Evolutionary conservation across 1,140 invertebrate genomes (phyloP).

Genomic region (Aphis gossypii): DNA sequence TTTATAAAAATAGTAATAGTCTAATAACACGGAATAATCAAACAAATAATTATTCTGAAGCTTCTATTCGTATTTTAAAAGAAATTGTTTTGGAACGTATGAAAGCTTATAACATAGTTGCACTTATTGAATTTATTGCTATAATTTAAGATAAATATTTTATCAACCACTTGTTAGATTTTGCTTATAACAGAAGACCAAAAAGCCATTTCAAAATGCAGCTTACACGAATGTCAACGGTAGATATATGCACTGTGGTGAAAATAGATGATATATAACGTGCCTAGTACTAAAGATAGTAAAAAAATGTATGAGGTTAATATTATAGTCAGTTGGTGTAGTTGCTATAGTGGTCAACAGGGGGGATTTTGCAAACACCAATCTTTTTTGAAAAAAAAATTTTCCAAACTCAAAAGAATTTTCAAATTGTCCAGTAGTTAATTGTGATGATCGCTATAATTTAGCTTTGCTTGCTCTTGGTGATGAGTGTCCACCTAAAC

Average conservation of each 20-base stretch:
- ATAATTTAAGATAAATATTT: slow-evolving; percentile 16
- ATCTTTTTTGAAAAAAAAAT: slow-evolving; percentile 1
- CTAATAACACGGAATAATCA: slow-evolving; percentile 4
- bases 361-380: slow-evolving; percentile 29
- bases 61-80: slow-evolving; percentile 33
- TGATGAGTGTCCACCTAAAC: not conserved
- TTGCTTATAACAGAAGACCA: slow-evolving; percentile 25
- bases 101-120: slow-evolving; percentile 41
- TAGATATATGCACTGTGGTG: not conserved
- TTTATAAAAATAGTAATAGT: slow-evolving; percentile 13
- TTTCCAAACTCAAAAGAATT: not conserved
- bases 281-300: not conserved
- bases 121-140: no score
- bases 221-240: not conserved
- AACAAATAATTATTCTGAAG: slow-evolving; percentile 37
- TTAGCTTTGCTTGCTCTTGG: slow-evolving; percentile 27
- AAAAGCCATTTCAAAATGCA: not conserved
- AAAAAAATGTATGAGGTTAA: slow-evolving; percentile 1
- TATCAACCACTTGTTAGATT: not conserved
- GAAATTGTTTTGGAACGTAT: slow-evolving; percentile 27
- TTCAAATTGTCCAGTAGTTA: slow-evolving; percentile 16
- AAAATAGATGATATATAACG: not conserved
- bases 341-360: slow-evolving; percentile 30
- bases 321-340: slow-evolving; percentile 16
- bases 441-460: slow-evolving; percentile 8